Percentiles rank a stretch among this genome's conserved stretches.
phyloP scores from a whole-genome alignment of 2,113 vertebrate species.

The Syngnathus scovelli region DNA sequence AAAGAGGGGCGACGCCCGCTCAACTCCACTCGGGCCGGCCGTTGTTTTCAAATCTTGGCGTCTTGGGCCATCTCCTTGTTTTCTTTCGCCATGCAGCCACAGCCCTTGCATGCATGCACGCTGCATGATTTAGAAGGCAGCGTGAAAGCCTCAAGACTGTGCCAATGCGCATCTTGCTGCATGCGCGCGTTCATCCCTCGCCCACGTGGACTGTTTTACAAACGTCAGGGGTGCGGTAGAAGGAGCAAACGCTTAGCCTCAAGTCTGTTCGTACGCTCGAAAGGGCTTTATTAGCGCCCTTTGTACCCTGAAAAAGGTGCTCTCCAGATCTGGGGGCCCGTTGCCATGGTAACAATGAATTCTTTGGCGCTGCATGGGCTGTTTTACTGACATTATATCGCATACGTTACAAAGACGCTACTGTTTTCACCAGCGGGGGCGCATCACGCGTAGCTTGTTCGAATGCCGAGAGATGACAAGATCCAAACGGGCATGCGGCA shows the following conservation, averaged over 20 bases:
- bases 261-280: background rate
- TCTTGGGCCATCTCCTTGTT: background rate
- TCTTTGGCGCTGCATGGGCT: too few species aligned
- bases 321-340: background rate
- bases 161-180: background rate
- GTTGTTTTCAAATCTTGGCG: background rate
- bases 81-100: background rate
- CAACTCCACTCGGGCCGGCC: background rate
- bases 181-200: background rate
- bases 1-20: background rate
- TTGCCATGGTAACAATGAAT: too few species aligned
- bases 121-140: background rate
- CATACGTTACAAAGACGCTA: too few species aligned
- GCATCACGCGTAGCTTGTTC: too few species aligned
- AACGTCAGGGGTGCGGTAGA: background rate
- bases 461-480: too few species aligned
- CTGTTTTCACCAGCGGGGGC: too few species aligned
- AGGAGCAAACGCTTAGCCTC: background rate
- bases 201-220: background rate
- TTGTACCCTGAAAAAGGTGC: background rate
- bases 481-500: too few species aligned
- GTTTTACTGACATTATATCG: too few species aligned
- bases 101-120: background rate
- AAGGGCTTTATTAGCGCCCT: background rate
- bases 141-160: background rate